phyloP scores from a whole-genome alignment of 2,797 vertebrate species.

The Sebastes hopkinsi region DNA sequence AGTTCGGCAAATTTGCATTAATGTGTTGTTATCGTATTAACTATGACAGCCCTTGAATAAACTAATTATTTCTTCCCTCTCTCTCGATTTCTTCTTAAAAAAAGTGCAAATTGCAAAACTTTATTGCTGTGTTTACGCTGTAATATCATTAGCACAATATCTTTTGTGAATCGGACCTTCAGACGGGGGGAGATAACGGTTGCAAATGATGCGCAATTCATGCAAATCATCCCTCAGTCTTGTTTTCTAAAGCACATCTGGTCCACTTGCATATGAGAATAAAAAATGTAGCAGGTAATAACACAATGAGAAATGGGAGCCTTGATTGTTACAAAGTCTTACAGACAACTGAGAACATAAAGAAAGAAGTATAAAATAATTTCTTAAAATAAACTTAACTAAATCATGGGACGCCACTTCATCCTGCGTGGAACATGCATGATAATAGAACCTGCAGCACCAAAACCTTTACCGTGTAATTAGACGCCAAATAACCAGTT shows the following conservation, averaged over 20 bases:
- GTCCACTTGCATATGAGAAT: neutral
- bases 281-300: neutral
- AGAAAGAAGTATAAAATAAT: neutral
- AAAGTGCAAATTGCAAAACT: neutral
- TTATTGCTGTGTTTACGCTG: neutral
- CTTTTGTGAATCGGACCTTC: neutral
- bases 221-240: too few relatives aligned
- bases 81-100: neutral
- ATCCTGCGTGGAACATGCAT: neutral
- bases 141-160: neutral
- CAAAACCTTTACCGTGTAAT: conserved; percentile 15
- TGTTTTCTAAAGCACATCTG: neutral
- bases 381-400: neutral
- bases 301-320: neutral
- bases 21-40: too few relatives aligned
- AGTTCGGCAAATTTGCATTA: too few relatives aligned
- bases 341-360: neutral
- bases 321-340: neutral
- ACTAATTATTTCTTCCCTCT: neutral
- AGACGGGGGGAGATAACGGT: neutral
- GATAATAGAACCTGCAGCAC: neutral
- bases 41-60: neutral
- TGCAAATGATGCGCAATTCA: neutral
- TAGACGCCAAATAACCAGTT: conserved; percentile 6
- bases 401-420: neutral